Evolutionary conservation across 2,113 vertebrate genomes (phyloP).

Genomic region (Theristicus caerulescens): DNA sequence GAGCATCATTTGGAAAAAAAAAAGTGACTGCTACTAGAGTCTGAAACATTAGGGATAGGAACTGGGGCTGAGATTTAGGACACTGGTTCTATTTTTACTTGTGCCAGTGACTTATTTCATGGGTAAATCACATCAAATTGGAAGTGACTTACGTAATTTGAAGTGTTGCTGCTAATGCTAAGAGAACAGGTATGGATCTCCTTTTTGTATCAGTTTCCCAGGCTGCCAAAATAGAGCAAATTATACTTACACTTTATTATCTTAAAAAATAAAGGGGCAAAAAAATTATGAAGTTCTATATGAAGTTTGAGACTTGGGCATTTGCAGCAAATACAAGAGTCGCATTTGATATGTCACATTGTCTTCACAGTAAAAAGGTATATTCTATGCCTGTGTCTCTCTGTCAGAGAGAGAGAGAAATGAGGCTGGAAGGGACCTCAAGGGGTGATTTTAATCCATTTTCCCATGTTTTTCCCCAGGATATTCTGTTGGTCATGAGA

Average conservation of each 20-base stretch:
- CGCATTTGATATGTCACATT: too few species aligned
- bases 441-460: neutral
- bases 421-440: neutral
- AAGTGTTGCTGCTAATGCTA: neutral
- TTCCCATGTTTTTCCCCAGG: neutral
- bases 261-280: neutral
- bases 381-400: neutral
- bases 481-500: neutral
- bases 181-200: neutral
- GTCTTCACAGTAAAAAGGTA: neutral
- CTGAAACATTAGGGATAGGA: neutral
- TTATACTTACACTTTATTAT: neutral
- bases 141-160: neutral
- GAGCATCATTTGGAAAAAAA: neutral
- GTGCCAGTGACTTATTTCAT: neutral
- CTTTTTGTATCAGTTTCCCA: neutral
- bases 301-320: neutral
- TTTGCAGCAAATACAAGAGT: neutral
- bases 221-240: neutral
- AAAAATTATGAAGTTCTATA: accelerated
- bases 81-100: neutral
- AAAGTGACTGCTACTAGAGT: neutral
- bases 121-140: neutral
- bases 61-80: neutral
- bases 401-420: neutral